Evolutionary conservation across 1,140 invertebrate genomes (phyloP), one percentile per base, ranked within the genome.

Genomic region (Lasaia peninsularis): DNA sequence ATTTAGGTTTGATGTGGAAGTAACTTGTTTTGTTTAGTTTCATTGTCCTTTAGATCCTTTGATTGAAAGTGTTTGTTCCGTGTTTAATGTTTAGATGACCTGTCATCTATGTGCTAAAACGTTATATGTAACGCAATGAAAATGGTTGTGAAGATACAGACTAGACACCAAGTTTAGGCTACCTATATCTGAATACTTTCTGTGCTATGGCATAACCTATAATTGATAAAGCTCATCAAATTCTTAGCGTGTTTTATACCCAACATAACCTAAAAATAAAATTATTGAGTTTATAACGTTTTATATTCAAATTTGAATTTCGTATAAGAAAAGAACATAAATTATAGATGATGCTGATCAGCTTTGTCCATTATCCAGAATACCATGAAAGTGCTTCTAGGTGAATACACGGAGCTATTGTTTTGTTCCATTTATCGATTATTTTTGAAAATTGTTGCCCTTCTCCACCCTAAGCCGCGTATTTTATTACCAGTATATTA

Each of bases 51-150:
- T 88, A 86, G 85, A 33, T 75, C 37, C 37, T 80, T 64, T 82
- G 68, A 80, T 73, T 67, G 60, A 68, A 70, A 65, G 53, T 76
- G 71, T 82, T 75, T 79, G 80, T 80, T 71, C 68, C 65, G 72
- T 87, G 71, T 85, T 80, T 71, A 71, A 81, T 69, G 75, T 77
- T 82, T 86, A 84, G 78, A 83, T 71, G 67, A 77, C 71, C 67
- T 78, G 66, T 82, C 62, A 71, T 87, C 62, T 73, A 77, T 86
- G 80, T 85, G 82, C 83, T 85, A 88, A 86, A 83, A 85, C 85
- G 85, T 88, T 88, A 85, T 85, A 85, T 77, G 75, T 84, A 84
- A 84, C 82, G 85, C 78, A 80, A 86, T 88, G 85, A 73, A 68
- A 80, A 68, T 82, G 71, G 78, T 81, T 77, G 78, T 79, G 71